Evolutionary conservation across 2,888 invertebrate species (phyloP), one percentile per base, ranked within the genome.

Genomic region (Cataglyphis altisquamis): DNA sequence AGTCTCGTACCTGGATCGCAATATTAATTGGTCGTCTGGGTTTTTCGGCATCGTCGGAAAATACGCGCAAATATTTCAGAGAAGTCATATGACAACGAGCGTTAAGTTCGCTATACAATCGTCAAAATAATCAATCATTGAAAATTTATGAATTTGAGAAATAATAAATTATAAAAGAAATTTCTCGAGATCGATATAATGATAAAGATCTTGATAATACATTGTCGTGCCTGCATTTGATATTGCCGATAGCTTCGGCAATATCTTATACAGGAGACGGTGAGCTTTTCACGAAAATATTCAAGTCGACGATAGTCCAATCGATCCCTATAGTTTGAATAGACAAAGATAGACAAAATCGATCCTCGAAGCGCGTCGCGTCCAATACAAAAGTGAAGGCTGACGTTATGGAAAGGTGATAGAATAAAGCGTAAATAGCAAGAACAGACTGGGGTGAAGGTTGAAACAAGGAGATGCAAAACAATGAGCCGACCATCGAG

Each of bases 401-500:
- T 48, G 48, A 60, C 63, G 62, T 41, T 72, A 68, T n/a, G 75
- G 63, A 39, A 73, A 83, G 32, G 10, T 52, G 64, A 45, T 48
- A 52, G 67, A 66, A 62, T 18, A 63, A 74, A 80, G 41, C 32
- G 32, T 45, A 57, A 78, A 78, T 57, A 32, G 41, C 41, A n/a
- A 52, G 63, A 25, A 15, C n/a, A 66, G 52, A 21, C 72, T 48
- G 77, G 21, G 41, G 18, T 45, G 39, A 32, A 52, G 41, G 29
- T 29, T 48, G 82, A 66, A 73, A 80, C 66, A 63, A 78, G 67
- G 4, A 67, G 67, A 77, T 74, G 85, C 64, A 82, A 86, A 84
- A 89, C 87, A 88, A 89, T 88, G 89, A 87, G 84, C 78, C 36
- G 63, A 36, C 63, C 15, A 36, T 78, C 74, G 77, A 86, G 83